These are phyloP conservation scores for Troilus luridus DNA, from an alignment of 2,888 invertebrate species.

Conservation along the genomic window DNA sequence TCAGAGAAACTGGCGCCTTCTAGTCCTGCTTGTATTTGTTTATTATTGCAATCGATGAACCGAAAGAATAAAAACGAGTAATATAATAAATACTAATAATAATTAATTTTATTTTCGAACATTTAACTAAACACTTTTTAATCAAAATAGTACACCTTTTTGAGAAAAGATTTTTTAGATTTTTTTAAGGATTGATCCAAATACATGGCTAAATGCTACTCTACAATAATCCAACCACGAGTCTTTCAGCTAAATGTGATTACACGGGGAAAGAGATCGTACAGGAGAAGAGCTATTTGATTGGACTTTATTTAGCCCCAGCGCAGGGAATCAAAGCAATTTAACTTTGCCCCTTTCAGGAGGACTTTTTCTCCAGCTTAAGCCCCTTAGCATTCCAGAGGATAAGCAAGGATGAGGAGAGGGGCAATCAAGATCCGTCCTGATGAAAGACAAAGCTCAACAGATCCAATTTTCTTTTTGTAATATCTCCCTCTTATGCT, in stretches of 20 bases:
- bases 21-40: background rate
- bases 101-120: no score
- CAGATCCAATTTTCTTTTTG: slow-evolving; percentile 36
- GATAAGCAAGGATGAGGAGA: slow-evolving; percentile 36
- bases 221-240: background rate
- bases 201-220: background rate
- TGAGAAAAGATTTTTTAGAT: no score
- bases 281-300: slow-evolving; percentile 3
- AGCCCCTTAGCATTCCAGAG: slow-evolving; percentile 33
- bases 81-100: no score
- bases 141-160: no score
- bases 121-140: no score
- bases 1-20: background rate
- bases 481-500: slow-evolving; percentile 5
- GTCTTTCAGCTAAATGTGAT: background rate
- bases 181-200: background rate
- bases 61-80: background rate
- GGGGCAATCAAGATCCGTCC: slow-evolving; percentile 22
- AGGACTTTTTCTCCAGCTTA: slow-evolving; percentile 6
- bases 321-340: slow-evolving; percentile 37
- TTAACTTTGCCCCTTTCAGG: slow-evolving; percentile 45
- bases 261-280: slow-evolving; percentile 3
- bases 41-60: background rate
- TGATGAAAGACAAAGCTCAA: slow-evolving; percentile 33
- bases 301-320: slow-evolving; percentile 47